Evolutionary conservation across 2,797 vertebrate species (phyloP).

Genomic region (Rousettus madagascariensis): DNA sequence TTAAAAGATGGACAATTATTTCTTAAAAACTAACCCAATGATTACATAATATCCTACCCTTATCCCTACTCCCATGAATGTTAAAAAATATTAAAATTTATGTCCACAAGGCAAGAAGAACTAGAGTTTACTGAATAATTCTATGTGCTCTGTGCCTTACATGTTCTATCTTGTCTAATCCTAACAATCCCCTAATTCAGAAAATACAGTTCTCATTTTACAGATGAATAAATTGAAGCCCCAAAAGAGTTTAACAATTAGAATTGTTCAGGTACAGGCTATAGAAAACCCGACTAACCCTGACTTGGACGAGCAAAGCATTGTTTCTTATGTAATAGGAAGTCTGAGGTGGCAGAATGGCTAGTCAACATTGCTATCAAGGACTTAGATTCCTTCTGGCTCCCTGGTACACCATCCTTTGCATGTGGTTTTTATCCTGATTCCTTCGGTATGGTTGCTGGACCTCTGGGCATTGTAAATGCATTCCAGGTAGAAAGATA

Average conservation of each 20-base stretch:
- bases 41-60: not conserved
- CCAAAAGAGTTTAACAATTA: not conserved
- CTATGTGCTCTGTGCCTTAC: not conserved
- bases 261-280: not conserved
- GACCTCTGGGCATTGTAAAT: not conserved
- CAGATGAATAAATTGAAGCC: constrained; percentile 22
- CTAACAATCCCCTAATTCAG: not conserved
- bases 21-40: not conserved
- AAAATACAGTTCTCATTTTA: not conserved
- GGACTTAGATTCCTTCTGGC: not conserved
- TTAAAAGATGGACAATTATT: not conserved
- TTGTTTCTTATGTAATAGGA: not conserved
- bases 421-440: not conserved
- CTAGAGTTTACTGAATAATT: not conserved
- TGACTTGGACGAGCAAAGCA: not conserved
- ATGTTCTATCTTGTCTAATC: not conserved
- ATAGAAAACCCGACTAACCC: not conserved
- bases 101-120: not conserved
- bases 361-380: not conserved
- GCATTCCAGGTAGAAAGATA: not conserved
- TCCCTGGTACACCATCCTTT: not conserved
- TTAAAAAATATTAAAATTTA: not conserved
- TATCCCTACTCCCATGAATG: not conserved
- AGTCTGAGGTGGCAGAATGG: not conserved
- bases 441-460: not conserved